Evolutionary conservation across 2,888 invertebrate species (phyloP).

Genomic region (Watsonalla binaria): DNA sequence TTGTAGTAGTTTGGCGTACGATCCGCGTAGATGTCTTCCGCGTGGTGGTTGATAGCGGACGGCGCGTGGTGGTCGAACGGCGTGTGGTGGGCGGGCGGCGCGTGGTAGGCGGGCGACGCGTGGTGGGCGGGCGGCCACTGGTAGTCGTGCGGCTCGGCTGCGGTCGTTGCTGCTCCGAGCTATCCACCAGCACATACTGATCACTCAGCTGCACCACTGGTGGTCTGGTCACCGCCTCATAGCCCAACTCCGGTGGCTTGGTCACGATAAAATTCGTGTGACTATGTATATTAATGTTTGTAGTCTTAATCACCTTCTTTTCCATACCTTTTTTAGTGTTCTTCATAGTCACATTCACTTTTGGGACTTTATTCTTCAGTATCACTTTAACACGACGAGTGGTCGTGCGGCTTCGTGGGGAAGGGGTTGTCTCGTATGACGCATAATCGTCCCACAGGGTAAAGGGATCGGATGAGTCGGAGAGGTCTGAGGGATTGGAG

Average conservation of each 20-base stretch:
- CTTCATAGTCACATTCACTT: conserved; percentile 58
- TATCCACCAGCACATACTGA: conserved; percentile 45
- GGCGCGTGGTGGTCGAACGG: conserved; percentile 24
- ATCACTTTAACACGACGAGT: conserved; percentile 61
- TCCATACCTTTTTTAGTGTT: conserved; percentile 42
- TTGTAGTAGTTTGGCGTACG: conserved; percentile 34
- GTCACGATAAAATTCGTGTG: conserved; percentile 70
- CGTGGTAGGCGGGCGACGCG: conserved; percentile 13
- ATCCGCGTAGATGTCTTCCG: conserved; percentile 28
- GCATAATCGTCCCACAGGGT: conserved; percentile 62
- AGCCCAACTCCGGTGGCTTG: conserved; percentile 37
- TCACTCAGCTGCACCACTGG: conserved; percentile 36
- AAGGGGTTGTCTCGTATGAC: conserved; percentile 45
- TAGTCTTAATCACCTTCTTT: conserved; percentile 58
- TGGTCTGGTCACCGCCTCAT: conserved; percentile 24
- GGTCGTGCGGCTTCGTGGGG: conserved; percentile 33
- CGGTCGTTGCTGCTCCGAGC: conserved; percentile 22
- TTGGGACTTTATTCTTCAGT: conserved; percentile 48
- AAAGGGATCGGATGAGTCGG: conserved; percentile 46
- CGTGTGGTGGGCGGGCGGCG: conserved; percentile 18
- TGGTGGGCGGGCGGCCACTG: conserved; percentile 18
- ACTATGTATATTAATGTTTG: conserved; percentile 68
- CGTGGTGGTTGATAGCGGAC: conserved; percentile 19
- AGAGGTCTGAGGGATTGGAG: conserved; percentile 7
- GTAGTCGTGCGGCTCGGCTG: conserved; percentile 25